A percentile compares a stretch with the other conserved stretches of the same genome.
These are phyloP conservation scores for Ceryle rudis DNA, from an alignment of 2,797 vertebrate species.

Conservation along the genomic window DNA sequence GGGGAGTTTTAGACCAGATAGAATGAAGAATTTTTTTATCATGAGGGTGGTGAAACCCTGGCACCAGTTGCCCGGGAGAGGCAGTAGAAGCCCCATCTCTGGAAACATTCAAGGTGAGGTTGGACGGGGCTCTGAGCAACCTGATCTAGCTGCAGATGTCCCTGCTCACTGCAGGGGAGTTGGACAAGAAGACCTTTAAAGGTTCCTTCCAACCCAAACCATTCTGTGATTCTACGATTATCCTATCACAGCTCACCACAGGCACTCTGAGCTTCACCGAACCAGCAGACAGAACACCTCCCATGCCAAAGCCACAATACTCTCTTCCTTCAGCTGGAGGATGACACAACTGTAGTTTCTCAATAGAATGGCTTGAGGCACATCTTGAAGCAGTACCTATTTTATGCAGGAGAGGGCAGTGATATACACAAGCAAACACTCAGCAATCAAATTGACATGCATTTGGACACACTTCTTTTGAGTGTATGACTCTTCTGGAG, in stretches of 20 bases:
- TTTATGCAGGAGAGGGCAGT: constrained; percentile 62
- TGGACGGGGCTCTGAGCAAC: not conserved
- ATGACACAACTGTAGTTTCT: not conserved
- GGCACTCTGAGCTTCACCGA: not conserved
- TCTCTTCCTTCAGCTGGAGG: not conserved
- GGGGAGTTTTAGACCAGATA: not conserved
- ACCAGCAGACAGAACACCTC: not conserved
- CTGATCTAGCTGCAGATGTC: not conserved
- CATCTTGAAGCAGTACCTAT: constrained; percentile 28
- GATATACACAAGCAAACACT: not conserved
- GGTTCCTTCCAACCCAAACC: not conserved
- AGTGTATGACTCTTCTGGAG: not conserved
- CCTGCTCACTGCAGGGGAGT: not conserved
- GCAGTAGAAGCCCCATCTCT: not conserved
- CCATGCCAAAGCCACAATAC: not conserved
- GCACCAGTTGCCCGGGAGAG: not conserved
- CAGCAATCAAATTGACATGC: accelerated
- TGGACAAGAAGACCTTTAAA: not conserved
- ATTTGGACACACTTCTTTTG: not conserved
- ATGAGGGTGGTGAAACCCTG: not conserved
- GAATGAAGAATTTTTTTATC: not conserved
- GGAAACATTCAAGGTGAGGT: not conserved
- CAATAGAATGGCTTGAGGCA: not conserved
- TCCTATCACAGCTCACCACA: not conserved
- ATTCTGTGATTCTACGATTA: not conserved